Conservation (phyloP, 2,797 vertebrate genomes). For the Chelon labrosus region DNA sequence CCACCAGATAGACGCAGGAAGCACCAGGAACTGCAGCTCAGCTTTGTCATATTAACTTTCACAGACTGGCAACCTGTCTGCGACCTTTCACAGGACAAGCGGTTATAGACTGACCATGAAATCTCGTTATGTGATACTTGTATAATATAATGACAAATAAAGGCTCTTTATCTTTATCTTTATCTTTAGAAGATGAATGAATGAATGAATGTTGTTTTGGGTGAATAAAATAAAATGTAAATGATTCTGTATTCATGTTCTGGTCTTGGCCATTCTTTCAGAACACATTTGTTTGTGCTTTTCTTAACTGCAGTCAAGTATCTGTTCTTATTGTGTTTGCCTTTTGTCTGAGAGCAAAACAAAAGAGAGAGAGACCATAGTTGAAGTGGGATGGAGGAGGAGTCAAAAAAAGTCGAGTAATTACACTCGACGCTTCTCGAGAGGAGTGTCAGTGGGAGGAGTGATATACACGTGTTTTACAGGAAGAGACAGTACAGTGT, state of each 20-base stretch:
- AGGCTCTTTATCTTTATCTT: no score
- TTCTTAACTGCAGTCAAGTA: background rate
- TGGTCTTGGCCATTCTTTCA: accelerated
- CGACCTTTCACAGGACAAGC: no score
- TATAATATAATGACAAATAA: no score
- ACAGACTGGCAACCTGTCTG: no score
- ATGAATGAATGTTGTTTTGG: background rate
- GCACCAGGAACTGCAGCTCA: background rate
- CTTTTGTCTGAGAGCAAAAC: background rate
- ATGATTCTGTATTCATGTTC: background rate
- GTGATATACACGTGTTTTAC: no score
- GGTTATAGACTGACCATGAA: no score
- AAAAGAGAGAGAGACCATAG: accelerated
- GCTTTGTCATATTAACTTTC: no score
- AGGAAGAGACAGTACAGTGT: background rate
- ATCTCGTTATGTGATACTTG: no score
- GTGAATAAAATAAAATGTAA: background rate
- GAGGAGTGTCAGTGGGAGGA: no score
- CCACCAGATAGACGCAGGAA: conserved; percentile 38
- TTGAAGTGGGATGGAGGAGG: background rate
- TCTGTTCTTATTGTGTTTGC: background rate
- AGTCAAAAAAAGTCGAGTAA: background rate
- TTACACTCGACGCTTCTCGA: no score
- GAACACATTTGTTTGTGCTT: background rate
- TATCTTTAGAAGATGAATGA: no score